Conservation (phyloP, 2,888 invertebrate genomes). For the Cheilosia variabilis region DNA sequence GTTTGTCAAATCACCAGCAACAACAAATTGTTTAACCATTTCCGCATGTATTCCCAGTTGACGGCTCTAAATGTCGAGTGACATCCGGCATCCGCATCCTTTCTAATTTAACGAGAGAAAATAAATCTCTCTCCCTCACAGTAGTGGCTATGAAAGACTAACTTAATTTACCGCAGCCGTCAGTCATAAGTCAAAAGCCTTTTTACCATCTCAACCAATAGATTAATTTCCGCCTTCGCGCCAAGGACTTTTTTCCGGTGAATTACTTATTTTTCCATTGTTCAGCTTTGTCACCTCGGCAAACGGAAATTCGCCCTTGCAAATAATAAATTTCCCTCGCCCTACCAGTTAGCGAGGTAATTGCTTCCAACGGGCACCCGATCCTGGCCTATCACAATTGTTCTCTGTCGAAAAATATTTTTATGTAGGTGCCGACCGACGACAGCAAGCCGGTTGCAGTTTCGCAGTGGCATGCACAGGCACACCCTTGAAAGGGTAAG, state of each 20-base stretch:
- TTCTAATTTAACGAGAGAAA: not conserved
- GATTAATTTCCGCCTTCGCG: constrained; percentile 34
- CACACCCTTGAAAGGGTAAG: constrained; percentile 15
- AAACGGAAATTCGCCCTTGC: constrained; percentile 55
- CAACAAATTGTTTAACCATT: no score
- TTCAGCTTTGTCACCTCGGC: constrained; percentile 49
- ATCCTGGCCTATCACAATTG: constrained; percentile 26
- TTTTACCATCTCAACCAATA: constrained; percentile 17
- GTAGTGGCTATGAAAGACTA: not conserved
- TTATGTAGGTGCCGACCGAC: not conserved
- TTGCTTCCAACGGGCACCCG: constrained; percentile 57
- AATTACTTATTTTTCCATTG: constrained; percentile 2
- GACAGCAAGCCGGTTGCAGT: constrained; percentile 12
- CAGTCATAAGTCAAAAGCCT: constrained; percentile 12
- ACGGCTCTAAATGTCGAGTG: no score
- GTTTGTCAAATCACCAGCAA: no score
- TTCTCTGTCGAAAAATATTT: not conserved
- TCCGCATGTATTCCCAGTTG: no score
- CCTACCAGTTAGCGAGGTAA: constrained; percentile 52
- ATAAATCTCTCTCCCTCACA: not conserved
- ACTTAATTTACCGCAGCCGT: not conserved
- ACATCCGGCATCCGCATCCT: not conserved
- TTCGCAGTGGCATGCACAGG: not conserved
- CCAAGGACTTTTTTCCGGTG: constrained; percentile 39
- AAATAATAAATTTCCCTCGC: constrained; percentile 56